Conservation (phyloP, 2,888 invertebrate genomes). For the Aromia moschata region DNA sequence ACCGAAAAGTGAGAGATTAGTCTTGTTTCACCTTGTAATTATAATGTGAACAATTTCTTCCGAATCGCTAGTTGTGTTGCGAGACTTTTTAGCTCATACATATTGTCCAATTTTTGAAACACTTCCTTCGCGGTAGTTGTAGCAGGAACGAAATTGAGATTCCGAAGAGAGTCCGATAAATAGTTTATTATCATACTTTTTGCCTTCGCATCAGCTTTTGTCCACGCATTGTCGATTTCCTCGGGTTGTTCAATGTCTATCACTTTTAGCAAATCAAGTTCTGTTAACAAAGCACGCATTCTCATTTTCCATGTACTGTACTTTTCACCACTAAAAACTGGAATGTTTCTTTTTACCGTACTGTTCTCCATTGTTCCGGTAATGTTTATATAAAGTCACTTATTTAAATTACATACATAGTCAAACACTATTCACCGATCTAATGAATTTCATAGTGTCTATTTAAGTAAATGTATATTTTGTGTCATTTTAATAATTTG, state of each 20-base stretch:
- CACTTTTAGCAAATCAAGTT: not conserved
- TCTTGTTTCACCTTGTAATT: constrained; percentile 13
- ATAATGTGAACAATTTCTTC: constrained; percentile 25
- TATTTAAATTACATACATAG: too few relatives aligned
- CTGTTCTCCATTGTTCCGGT: too few relatives aligned
- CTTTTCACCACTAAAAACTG: not conserved
- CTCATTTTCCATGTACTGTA: not conserved
- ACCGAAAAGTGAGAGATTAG: constrained; percentile 44
- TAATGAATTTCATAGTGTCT: too few relatives aligned
- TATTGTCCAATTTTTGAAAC: too few relatives aligned
- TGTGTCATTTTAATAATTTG: too few relatives aligned
- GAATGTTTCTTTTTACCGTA: not conserved
- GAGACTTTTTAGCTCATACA: constrained; percentile 42
- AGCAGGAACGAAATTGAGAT: constrained; percentile 25
- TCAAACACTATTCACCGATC: too few relatives aligned
- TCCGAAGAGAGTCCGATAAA: constrained; percentile 30
- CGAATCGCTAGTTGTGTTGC: constrained; percentile 31
- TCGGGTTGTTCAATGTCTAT: constrained; percentile 17
- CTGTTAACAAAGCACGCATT: not conserved
- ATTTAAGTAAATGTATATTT: too few relatives aligned
- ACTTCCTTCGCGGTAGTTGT: constrained; percentile 22
- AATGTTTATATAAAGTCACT: too few relatives aligned
- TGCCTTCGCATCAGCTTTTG: constrained; percentile 19
- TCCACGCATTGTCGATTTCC: constrained; percentile 16
- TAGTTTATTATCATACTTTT: constrained; percentile 30